Percentiles rank a stretch among this genome's conserved stretches.
phyloP scores from a whole-genome alignment of 2,113 vertebrate species.

The Rattus rattus region DNA sequence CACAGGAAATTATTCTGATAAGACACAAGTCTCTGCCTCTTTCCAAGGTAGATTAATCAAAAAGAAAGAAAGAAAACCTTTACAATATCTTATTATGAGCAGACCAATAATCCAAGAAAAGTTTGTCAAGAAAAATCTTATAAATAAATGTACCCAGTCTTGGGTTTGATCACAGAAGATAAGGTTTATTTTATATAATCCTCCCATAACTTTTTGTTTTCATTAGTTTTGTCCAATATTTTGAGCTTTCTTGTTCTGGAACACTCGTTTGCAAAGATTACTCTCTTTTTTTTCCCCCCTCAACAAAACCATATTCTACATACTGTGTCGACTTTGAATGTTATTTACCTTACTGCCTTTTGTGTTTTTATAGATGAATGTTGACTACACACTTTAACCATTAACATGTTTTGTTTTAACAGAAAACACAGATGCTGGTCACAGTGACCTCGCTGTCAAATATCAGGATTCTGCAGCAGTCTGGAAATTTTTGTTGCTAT shows the following conservation, averaged over 20 bases:
- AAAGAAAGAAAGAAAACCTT: background rate
- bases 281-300: background rate
- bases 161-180: background rate
- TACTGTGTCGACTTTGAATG: background rate
- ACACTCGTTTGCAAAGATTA: background rate
- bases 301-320: background rate
- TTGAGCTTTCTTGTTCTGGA: background rate
- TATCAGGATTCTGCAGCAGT: background rate
- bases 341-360: background rate
- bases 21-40: background rate
- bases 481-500: background rate
- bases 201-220: background rate
- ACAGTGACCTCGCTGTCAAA: background rate
- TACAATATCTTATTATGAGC: background rate
- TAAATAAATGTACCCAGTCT: background rate
- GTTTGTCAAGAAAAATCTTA: background rate
- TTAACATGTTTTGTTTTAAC: background rate
- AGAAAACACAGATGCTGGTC: background rate
- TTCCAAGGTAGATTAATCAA: background rate
- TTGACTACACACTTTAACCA: background rate
- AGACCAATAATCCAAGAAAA: conserved; percentile 29
- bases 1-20: conserved; percentile 13
- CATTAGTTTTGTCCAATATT: background rate
- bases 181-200: background rate
- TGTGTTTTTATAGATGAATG: background rate